Evolutionary conservation across 2,888 invertebrate species (phyloP).

Genomic region (Stenolophus ochropezus): DNA sequence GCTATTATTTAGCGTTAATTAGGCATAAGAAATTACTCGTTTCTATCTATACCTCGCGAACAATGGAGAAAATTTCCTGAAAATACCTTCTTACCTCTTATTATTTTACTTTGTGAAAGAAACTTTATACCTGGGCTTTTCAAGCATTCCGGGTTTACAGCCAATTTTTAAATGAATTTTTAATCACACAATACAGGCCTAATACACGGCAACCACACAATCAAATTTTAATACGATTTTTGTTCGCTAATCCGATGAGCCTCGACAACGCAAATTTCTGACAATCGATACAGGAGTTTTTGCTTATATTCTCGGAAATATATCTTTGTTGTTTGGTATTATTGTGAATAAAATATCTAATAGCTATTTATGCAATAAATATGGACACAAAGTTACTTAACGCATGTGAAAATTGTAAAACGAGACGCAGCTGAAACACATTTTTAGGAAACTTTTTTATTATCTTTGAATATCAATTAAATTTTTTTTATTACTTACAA

Average conservation of each 20-base stretch:
- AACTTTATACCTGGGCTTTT: background rate
- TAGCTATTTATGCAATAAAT: too few relatives aligned
- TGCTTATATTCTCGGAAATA: too few relatives aligned
- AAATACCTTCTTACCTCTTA: background rate
- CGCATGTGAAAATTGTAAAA: too few relatives aligned
- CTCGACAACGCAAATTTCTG: background rate
- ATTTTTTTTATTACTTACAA: too few relatives aligned
- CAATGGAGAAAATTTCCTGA: background rate
- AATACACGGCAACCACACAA: background rate
- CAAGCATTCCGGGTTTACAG: background rate
- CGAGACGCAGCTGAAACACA: too few relatives aligned
- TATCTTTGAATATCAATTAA: too few relatives aligned
- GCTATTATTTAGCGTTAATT: background rate
- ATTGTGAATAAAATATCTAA: too few relatives aligned
- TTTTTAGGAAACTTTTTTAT: too few relatives aligned
- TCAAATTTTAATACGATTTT: background rate
- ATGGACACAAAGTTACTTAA: too few relatives aligned
- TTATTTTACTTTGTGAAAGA: background rate
- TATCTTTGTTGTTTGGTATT: too few relatives aligned
- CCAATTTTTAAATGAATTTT: background rate
- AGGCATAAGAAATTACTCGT: background rate
- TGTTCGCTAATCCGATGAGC: background rate
- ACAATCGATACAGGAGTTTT: background rate
- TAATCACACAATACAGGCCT: background rate
- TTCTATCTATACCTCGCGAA: background rate